Evolutionary conservation across 2,797 vertebrate genomes (phyloP), one percentile per base, ranked within the genome.

Genomic region (Linurgus olivaceus): DNA sequence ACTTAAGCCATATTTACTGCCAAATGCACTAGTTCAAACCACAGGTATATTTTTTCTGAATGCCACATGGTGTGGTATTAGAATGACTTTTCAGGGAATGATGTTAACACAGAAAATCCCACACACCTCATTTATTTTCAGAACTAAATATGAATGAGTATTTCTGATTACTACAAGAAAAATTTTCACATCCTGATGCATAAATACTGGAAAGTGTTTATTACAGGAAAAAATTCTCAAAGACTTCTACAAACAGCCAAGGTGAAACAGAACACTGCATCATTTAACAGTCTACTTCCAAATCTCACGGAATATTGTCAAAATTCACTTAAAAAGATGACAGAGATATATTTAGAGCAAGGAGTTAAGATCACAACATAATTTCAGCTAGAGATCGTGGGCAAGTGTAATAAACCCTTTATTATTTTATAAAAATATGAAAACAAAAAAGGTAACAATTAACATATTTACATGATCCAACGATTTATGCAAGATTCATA

Each of bases 11-110:
- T 57, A 45, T 92, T 74, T 86, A 93, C 77, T 83, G 68, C 87
- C 38, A 93, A 77, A 96, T 55, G 29, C 61, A 74, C 78, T 57
- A 48, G 67, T 63, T 94, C 89, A 95, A 94, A 72, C 72, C 68
- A 93, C 65, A 57, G 61, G 45, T 82, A 65, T 58, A 55, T 55
- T 92, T 88, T 70, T 85, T 68, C 68, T 51, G 52, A 65, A 68
- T 40, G 44, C 42, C 57, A 66, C 58, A 35, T 8, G 19, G 50
- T 29, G 67, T 65, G 52, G 28, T 44, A 76, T 45, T 51, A 76
- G 63, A 88, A 85, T 47, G 35, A 76, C 48, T 90, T 90, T 58
- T 77, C 54, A 74, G 54, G 50, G 67, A 86, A 79, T 0, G 1
- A 65, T 47, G 59, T 71, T 91, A 79, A 82, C 38, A 42, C 14